Base-by-base conservation (phyloP, 1,140 invertebrate species). In the Hypothenemus hampei region DNA sequence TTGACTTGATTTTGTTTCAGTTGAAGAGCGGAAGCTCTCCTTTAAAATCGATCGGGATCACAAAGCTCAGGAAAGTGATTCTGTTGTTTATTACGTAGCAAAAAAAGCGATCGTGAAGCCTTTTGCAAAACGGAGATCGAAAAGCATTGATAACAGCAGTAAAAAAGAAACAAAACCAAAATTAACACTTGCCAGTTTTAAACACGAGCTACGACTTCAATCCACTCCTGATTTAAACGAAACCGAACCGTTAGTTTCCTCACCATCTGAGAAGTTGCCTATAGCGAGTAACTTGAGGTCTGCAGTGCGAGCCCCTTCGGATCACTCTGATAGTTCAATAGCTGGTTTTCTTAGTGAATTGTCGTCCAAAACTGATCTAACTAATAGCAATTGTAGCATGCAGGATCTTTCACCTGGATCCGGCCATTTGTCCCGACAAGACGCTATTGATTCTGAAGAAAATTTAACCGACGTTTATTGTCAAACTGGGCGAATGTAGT, bases 181-280 rank as follows among this genome's bases (percentile, higher is more conserved):
- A 74, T 20, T 75, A 73, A 29, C 11, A 8, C 1, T 44, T 77
- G 6, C 58, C 64, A 15, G 70, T 37, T 23, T 75, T 0, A 75
- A 73, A 49, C 75, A 75, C 13, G 72, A 72, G 39, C 49, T 77
- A n/a, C n/a, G n/a, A 1, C 61, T 75, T 2, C 67, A 73, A 19
- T 72, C 67, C 0, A 61, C 61, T 45, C 62, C 68, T 0, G 68
- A 70, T 24, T 52, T 69, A 36, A 69, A 69, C 35, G 65, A 71
- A 13, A 56, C 52, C 8, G 73, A 71, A 1, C 72, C 72, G 10
- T 44, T 73, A n/a, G 69, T 73, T 1, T 69, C 67, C 1, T 66
- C 70, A 7, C 68, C 69, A 13, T 62, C 68, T 16, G 50, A 49
- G 16, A 62, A 60, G 20, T 67, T 64, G 13, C n/a, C n/a, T n/a